These are phyloP conservation scores for Cephus pygmeus DNA, from an alignment of 2,888 invertebrate genomes.

Conservation along the genomic window DNA sequence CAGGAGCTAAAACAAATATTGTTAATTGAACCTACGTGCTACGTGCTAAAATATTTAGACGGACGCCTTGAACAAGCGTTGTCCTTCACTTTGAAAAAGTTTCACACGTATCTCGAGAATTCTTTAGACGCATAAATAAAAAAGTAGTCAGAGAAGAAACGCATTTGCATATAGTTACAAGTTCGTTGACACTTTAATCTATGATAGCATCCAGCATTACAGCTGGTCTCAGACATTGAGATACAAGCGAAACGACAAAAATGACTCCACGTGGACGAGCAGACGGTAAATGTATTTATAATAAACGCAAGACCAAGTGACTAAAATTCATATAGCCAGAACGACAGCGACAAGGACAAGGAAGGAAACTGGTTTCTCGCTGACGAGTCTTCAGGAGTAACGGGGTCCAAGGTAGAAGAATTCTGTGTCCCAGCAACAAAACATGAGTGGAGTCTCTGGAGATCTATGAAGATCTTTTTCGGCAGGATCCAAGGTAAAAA, in stretches of 20 bases:
- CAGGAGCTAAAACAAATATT: conserved; percentile 73
- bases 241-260: neutral
- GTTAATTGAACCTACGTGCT: neutral
- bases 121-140: neutral
- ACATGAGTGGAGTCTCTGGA: neutral
- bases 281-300: neutral
- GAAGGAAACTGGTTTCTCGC: neutral
- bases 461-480: neutral
- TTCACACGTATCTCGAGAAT: neutral
- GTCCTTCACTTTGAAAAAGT: neutral
- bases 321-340: neutral
- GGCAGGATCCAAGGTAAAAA: neutral
- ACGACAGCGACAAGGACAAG: neutral
- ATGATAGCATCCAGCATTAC: neutral
- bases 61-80: neutral
- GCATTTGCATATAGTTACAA: neutral
- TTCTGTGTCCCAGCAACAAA: neutral
- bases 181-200: neutral
- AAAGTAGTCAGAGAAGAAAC: neutral
- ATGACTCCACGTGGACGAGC: neutral
- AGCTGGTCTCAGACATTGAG: neutral
- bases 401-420: neutral
- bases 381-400: neutral
- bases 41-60: neutral
- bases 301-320: neutral